Conservation (phyloP, 2,888 invertebrate species). For the Lysandra bellargus region DNA sequence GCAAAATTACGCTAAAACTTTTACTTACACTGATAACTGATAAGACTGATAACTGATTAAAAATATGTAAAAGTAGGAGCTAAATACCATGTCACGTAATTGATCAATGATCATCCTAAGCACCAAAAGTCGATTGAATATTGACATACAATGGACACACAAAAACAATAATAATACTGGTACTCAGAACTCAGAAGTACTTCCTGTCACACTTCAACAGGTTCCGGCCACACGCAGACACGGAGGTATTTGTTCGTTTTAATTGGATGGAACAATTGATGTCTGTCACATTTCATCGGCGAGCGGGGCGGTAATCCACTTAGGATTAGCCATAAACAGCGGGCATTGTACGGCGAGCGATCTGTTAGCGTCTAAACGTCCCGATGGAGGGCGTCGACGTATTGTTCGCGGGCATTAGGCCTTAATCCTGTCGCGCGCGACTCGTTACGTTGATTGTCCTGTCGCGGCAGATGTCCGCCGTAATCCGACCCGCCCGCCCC, state of each 20-base stretch:
- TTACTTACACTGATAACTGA: too few relatives aligned
- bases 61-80: too few relatives aligned
- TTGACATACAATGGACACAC: neutral
- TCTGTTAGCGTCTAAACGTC: slow-evolving; percentile 71
- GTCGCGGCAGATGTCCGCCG: slow-evolving; percentile 74
- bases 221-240: neutral
- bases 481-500: slow-evolving; percentile 65
- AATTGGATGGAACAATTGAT: slow-evolving; percentile 42
- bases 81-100: too few relatives aligned
- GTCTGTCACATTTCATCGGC: slow-evolving; percentile 44
- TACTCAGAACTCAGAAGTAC: neutral
- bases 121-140: neutral
- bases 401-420: slow-evolving; percentile 77
- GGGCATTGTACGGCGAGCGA: slow-evolving; percentile 69
- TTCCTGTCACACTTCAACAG: neutral
- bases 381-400: slow-evolving; percentile 57
- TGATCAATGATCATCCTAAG: neutral
- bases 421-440: slow-evolving; percentile 73
- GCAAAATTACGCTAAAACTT: too few relatives aligned
- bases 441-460: slow-evolving; percentile 79
- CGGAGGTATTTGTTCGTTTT: slow-evolving; percentile 28
- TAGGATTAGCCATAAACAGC: slow-evolving; percentile 76
- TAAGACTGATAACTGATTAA: too few relatives aligned
- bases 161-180: neutral
- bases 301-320: slow-evolving; percentile 69